Base-by-base conservation (phyloP, 2,797 vertebrate species). In the Ara ararauna region DNA sequence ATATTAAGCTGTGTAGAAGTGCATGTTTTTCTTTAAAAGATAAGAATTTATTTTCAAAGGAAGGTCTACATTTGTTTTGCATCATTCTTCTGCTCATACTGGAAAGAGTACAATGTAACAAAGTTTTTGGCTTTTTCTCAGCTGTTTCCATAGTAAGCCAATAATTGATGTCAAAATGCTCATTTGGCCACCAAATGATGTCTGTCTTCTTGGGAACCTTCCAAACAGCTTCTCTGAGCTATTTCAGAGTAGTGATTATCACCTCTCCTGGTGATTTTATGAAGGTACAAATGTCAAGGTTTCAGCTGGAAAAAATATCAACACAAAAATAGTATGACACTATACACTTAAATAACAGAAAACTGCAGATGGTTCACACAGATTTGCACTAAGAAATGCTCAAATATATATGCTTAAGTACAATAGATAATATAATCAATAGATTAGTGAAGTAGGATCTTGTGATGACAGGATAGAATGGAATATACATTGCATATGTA, bases 101-200 rank as follows among this genome's bases (percentile, higher is more conserved):
- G 87, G 77, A 96, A 93, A 88, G 38, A 87, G 64, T 15, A 65
- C 75, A 81, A 48, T 34, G 15, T 26, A 94, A 72, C 76, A 89
- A 94, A 93, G 45, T 42, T 68, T 94, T 91, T 94, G 92, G 84
- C 80, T 90, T 90, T 40, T 87, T 87, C 90, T 94, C 67, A 92
- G 56, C 42, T 84, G 36, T 95, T 96, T 96, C 72, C 36, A 34
- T 92, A 92, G 36, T 44, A 64, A 87, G 79, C 60, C 60, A 90
- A 19, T 50, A 95, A 62, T 65, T 91, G 80, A 94, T 92, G 74
- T 97, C 88, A 94, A 80, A 95, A 92, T 8, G 40, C 26, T 97
- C 97, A 95, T 97, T 97, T 97, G 95, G 94, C 95, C 71, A 96
- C 87, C 94, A 94, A 77, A 94, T 96, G 82, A 87, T 93, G 47